These are phyloP conservation scores for Adineta ricciae DNA, from an alignment of 2,888 invertebrate genomes.

Conservation along the genomic window DNA sequence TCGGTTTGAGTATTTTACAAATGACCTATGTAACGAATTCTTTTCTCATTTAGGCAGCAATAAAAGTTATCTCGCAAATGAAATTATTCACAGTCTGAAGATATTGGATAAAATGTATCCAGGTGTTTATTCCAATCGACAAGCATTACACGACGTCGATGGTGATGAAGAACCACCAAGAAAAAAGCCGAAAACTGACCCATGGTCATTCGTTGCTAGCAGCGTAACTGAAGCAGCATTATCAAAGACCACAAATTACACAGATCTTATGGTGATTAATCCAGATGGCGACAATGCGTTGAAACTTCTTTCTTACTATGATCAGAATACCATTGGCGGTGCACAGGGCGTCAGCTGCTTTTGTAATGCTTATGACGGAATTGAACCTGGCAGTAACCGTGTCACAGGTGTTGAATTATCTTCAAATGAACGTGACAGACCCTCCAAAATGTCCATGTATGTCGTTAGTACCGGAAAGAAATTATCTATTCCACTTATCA, in stretches of 20 bases:
- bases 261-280: background rate
- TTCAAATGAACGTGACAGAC: background rate
- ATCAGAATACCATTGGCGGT: background rate
- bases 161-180: background rate
- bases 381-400: background rate
- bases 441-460: background rate
- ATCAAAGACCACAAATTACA: background rate
- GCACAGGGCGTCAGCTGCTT: background rate
- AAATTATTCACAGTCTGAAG: background rate
- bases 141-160: background rate
- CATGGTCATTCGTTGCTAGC: background rate
- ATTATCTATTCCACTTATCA: background rate
- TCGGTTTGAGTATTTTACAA: too few species aligned
- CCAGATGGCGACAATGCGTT: background rate
- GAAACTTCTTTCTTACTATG: background rate
- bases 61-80: background rate
- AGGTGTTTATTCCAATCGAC: background rate
- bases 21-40: too few species aligned
- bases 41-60: background rate
- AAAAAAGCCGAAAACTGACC: background rate
- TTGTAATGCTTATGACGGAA: background rate
- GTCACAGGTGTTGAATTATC: background rate
- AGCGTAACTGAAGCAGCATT: background rate
- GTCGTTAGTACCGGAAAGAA: background rate
- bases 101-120: background rate